phyloP scores from a whole-genome alignment of 2,113 vertebrate genomes.

The Lethenteron reissneri region DNA sequence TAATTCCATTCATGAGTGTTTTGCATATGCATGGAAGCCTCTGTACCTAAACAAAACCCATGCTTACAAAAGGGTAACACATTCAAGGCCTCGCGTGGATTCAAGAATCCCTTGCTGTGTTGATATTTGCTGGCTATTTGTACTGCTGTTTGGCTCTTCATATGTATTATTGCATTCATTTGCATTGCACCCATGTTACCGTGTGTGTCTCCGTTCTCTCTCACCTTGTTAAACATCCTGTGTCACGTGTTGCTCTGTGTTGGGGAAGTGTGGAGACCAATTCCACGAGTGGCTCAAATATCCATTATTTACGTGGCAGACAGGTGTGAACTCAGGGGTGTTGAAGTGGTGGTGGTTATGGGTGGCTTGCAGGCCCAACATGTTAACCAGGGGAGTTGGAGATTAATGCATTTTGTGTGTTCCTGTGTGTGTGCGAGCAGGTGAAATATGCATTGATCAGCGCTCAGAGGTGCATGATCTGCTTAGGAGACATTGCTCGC shows the following conservation, averaged over 20 bases:
- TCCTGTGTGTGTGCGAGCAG: constrained; percentile 20
- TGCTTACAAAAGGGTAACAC: no score
- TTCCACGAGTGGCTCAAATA: neutral
- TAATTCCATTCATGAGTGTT: no score
- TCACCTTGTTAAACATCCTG: neutral
- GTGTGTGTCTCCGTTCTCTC: no score
- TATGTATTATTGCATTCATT: no score
- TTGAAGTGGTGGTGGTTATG: neutral
- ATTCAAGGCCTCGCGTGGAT: no score
- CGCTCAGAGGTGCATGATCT: constrained; percentile 89
- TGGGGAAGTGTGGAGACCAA: neutral
- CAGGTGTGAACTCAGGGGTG: neutral
- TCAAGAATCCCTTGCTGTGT: no score
- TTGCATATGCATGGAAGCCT: no score
- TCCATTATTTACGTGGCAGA: neutral
- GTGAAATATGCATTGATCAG: constrained; percentile 96
- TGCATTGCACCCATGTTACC: no score
- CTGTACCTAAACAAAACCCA: no score
- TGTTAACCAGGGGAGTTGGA: constrained; percentile 9
- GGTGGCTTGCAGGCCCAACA: neutral
- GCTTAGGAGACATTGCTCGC: constrained; percentile 80
- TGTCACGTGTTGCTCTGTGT: no score
- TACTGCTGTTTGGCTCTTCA: no score
- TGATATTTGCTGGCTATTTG: no score
- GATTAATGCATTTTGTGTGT: constrained; percentile 8